These are phyloP conservation scores for Ectemnius lituratus DNA, from an alignment of 2,888 invertebrate species.

Conservation along the genomic window DNA sequence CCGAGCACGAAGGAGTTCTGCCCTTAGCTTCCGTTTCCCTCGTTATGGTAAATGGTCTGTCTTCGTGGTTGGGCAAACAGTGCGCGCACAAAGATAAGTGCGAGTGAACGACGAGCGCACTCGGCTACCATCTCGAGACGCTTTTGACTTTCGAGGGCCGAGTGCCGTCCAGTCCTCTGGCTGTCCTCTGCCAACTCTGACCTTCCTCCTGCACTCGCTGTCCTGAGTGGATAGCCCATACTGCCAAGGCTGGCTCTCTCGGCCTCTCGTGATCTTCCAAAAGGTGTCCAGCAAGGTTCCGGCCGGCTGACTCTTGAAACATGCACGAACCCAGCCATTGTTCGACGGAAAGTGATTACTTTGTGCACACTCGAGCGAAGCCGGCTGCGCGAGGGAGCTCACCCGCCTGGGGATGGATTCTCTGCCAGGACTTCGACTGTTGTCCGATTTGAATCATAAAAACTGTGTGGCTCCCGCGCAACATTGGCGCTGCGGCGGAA, in stretches of 20 bases:
- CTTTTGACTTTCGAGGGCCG: slow-evolving; percentile 66
- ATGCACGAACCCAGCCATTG: slow-evolving; percentile 52
- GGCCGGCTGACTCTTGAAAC: slow-evolving; percentile 44
- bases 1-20: slow-evolving; percentile 52
- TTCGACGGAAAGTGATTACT: slow-evolving; percentile 51
- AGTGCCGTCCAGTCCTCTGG: neutral
- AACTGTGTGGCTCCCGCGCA: slow-evolving; percentile 18
- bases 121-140: slow-evolving; percentile 71
- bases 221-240: slow-evolving; percentile 9
- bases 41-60: slow-evolving; percentile 75
- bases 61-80: slow-evolving; percentile 73
- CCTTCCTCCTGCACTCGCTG: slow-evolving; percentile 38
- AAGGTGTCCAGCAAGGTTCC: slow-evolving; percentile 49
- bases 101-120: slow-evolving; percentile 62
- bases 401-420: slow-evolving; percentile 8
- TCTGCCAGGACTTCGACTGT: slow-evolving; percentile 5
- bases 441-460: slow-evolving; percentile 37
- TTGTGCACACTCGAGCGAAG: slow-evolving; percentile 32
- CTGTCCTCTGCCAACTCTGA: slow-evolving; percentile 33
- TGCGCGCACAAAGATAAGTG: slow-evolving; percentile 69
- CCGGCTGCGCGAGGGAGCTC: slow-evolving; percentile 16
- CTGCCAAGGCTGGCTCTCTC: slow-evolving; percentile 8
- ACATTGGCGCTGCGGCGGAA: slow-evolving; percentile 13
- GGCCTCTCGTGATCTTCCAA: slow-evolving; percentile 38
- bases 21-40: slow-evolving; percentile 68